A percentile compares a stretch with the other conserved stretches of the same genome.
These are phyloP conservation scores for Drosophila trichaetosa DNA, from an alignment of 2,888 invertebrate genomes.

Conservation along the genomic window DNA sequence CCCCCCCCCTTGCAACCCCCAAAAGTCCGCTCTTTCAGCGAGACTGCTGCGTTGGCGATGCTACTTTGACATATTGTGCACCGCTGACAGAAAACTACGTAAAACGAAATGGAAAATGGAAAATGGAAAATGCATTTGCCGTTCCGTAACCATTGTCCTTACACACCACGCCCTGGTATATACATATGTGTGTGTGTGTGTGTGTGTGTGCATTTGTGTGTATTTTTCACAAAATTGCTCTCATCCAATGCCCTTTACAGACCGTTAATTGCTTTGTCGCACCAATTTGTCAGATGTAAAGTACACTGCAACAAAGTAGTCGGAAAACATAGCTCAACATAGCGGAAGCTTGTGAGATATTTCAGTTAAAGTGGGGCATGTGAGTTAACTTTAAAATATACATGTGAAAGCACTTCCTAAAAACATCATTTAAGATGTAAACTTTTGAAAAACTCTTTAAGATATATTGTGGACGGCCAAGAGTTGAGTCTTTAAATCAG, in stretches of 20 bases:
- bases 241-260: slow-evolving; percentile 51
- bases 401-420: not conserved
- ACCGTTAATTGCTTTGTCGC: slow-evolving; percentile 69
- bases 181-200: not conserved
- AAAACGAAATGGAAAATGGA: slow-evolving; percentile 28
- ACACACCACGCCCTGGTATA: not conserved
- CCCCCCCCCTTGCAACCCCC: not conserved
- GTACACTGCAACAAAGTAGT: slow-evolving; percentile 10
- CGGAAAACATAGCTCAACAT: slow-evolving; percentile 7
- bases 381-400: not conserved
- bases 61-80: slow-evolving; percentile 46
- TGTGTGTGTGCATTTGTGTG: not conserved
- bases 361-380: not conserved
- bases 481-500: not conserved
- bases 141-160: slow-evolving; percentile 19
- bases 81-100: slow-evolving; percentile 27
- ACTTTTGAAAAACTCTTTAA: not conserved
- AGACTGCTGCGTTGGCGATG: slow-evolving; percentile 14
- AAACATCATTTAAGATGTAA: not conserved
- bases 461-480: no score
- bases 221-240: slow-evolving; percentile 28
- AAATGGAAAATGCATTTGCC: slow-evolving; percentile 36
- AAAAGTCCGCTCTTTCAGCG: not conserved
- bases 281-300: slow-evolving; percentile 61
- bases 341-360: not conserved